Percentiles rank a stretch among this genome's conserved stretches.
phyloP scores from a whole-genome alignment of 2,888 invertebrate genomes.

The Linnaemya tessellans region DNA sequence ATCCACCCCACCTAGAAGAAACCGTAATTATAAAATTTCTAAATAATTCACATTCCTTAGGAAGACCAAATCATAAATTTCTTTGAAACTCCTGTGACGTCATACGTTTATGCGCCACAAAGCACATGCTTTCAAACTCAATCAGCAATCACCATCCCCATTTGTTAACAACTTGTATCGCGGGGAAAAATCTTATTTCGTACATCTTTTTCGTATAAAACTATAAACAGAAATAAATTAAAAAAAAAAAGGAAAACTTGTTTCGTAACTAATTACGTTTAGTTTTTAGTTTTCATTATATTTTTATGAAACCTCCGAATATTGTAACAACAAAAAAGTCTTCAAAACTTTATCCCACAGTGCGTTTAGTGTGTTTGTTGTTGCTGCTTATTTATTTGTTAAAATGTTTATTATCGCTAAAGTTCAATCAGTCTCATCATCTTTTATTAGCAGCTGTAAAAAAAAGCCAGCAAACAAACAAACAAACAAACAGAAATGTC shows the following conservation, averaged over 20 bases:
- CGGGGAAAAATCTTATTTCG: slow-evolving; percentile 29
- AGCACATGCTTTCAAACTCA: slow-evolving; percentile 13
- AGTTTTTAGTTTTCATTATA: slow-evolving; percentile 11
- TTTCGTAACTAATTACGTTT: slow-evolving; percentile 62
- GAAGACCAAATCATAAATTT: neutral
- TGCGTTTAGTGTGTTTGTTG: slow-evolving; percentile 30
- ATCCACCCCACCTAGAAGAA: no score
- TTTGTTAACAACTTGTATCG: slow-evolving; percentile 29
- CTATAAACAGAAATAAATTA: slow-evolving; percentile 29
- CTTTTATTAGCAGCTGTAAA: slow-evolving; percentile 45
- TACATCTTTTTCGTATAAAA: slow-evolving; percentile 33
- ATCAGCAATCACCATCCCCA: slow-evolving; percentile 12
- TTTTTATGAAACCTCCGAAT: slow-evolving; percentile 7
- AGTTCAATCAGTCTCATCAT: slow-evolving; percentile 66
- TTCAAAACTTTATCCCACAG: slow-evolving; percentile 56
- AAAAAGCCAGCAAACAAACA: slow-evolving; percentile 29
- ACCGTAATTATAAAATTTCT: neutral
- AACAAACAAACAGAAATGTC: neutral
- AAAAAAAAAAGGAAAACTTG: slow-evolving; percentile 52
- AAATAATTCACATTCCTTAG: neutral
- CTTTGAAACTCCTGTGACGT: neutral
- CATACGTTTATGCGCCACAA: neutral
- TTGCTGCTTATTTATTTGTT: slow-evolving; percentile 49
- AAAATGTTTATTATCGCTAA: slow-evolving; percentile 64
- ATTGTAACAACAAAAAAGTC: slow-evolving; percentile 22